phyloP scores from a whole-genome alignment of 2,888 invertebrate species.

The Lysandra bellargus region DNA sequence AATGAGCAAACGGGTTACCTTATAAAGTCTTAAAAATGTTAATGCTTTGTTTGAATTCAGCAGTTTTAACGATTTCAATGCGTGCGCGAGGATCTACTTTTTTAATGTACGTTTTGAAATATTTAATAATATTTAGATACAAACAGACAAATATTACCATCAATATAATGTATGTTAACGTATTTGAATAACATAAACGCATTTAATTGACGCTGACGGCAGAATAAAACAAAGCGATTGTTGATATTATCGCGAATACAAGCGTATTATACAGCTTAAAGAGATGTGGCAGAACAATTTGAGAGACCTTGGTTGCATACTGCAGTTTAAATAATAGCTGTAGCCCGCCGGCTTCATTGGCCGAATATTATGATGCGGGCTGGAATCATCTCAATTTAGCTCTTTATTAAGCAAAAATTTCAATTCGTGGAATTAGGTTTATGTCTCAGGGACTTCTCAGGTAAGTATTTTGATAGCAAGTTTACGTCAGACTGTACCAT shows the following conservation, averaged over 20 bases:
- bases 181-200: background rate
- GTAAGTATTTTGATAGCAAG: background rate
- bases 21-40: background rate
- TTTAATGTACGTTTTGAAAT: background rate
- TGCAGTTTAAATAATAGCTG: background rate
- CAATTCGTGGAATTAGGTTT: background rate
- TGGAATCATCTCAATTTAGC: background rate
- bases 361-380: background rate
- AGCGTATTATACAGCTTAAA: slow-evolving; percentile 3
- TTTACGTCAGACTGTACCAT: no score
- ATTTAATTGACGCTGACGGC: slow-evolving; percentile 10
- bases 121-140: background rate
- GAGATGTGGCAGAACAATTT: slow-evolving; percentile 22
- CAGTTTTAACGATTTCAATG: background rate
- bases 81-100: background rate
- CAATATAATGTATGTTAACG: background rate
- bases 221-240: slow-evolving; percentile 15
- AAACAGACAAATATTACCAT: background rate
- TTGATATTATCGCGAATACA: slow-evolving; percentile 5
- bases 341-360: background rate
- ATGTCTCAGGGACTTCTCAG: background rate
- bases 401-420: background rate
- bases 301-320: slow-evolving; percentile 7
- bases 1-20: no score
- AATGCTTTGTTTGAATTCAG: background rate